Percentiles rank a stretch among this genome's conserved stretches.
phyloP scores from a whole-genome alignment of 2,797 vertebrate genomes.

The Tokudaia tokunoshimensis region DNA sequence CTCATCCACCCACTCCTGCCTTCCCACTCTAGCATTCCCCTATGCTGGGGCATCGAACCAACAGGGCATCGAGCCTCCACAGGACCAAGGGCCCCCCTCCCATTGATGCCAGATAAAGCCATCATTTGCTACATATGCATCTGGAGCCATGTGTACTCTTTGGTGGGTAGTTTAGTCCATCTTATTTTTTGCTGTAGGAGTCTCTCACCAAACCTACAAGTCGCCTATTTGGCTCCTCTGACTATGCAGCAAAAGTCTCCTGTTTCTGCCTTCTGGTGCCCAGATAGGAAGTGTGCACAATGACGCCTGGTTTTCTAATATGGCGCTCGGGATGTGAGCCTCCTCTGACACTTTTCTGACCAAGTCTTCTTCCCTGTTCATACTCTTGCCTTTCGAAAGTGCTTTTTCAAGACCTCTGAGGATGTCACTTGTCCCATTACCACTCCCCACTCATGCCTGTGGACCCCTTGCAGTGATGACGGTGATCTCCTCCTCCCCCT shows the following conservation, averaged over 20 bases:
- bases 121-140: too few species aligned
- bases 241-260: neutral
- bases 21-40: too few species aligned
- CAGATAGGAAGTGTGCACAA: neutral
- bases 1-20: too few species aligned
- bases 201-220: neutral
- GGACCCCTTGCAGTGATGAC: neutral
- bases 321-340: neutral
- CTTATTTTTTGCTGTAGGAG: neutral
- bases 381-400: neutral
- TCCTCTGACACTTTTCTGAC: neutral
- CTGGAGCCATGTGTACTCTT: too few species aligned
- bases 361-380: too few species aligned
- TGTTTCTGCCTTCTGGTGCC: neutral
- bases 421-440: neutral
- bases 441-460: neutral
- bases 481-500: accelerated
- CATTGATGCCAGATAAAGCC: too few species aligned
- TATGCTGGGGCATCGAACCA: too few species aligned
- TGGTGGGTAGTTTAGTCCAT: neutral
- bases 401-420: neutral
- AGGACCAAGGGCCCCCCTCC: too few species aligned
- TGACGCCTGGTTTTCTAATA: neutral
- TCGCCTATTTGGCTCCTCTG: neutral
- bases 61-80: too few species aligned